Evolutionary conservation across 2,888 invertebrate species (phyloP).

Genomic region (Himalopsyche kuldschensis): DNA sequence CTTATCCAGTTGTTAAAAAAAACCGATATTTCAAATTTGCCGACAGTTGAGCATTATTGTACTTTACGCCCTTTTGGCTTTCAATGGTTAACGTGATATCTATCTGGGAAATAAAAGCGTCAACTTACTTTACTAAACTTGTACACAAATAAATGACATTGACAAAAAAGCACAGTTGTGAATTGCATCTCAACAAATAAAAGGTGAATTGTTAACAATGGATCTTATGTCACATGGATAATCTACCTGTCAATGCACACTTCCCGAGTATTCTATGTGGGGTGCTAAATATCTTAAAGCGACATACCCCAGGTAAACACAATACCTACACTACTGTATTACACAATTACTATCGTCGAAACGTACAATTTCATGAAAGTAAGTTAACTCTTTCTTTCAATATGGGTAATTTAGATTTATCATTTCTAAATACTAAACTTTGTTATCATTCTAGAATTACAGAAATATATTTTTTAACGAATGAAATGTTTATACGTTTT

Average conservation of each 20-base stretch:
- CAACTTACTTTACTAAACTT: not conserved
- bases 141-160: not conserved
- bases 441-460: too few species aligned
- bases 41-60: too few species aligned
- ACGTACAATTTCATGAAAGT: too few species aligned
- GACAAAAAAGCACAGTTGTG: not conserved
- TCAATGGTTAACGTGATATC: not conserved
- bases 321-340: too few species aligned
- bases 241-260: conserved; percentile 24
- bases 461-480: too few species aligned
- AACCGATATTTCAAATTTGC: too few species aligned
- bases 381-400: too few species aligned
- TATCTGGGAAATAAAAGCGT: not conserved
- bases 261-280: not conserved
- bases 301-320: not conserved
- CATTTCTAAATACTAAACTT: too few species aligned
- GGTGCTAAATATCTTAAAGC: not conserved
- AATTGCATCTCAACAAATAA: not conserved
- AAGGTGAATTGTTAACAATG: not conserved
- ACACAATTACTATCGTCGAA: too few species aligned
- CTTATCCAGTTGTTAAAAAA: too few species aligned
- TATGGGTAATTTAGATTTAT: too few species aligned
- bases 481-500: too few species aligned
- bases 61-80: not conserved
- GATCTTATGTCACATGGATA: conserved; percentile 6